These are phyloP conservation scores for Drosophila nikananu DNA, from an alignment of 1,140 invertebrate genomes.

Conservation along the genomic window DNA sequence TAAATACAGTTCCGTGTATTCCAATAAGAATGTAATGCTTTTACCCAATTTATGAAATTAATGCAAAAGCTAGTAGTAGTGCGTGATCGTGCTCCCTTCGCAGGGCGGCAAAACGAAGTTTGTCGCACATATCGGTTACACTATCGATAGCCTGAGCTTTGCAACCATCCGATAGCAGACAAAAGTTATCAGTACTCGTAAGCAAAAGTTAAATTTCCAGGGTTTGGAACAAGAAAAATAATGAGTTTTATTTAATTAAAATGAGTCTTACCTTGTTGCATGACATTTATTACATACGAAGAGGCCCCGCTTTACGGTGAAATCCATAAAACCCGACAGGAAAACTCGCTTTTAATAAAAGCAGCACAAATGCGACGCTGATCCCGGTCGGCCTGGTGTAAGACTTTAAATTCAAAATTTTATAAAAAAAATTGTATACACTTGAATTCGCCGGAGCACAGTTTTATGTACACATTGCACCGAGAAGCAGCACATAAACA, in stretches of 20 bases:
- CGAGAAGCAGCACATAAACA: neutral
- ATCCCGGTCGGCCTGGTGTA: neutral
- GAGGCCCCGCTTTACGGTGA: neutral
- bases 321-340: neutral
- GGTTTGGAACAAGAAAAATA: neutral
- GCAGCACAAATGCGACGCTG: neutral
- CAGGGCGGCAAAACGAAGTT: neutral
- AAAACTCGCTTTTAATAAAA: constrained; percentile 3
- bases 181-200: neutral
- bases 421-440: constrained; percentile 7
- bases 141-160: constrained; percentile 5
- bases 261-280: too few relatives aligned
- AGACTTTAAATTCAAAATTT: constrained; percentile 1
- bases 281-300: neutral
- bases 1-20: too few relatives aligned
- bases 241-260: neutral
- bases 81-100: neutral
- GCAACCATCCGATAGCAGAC: neutral
- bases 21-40: too few relatives aligned
- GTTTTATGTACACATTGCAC: constrained; percentile 1
- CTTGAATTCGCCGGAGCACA: neutral
- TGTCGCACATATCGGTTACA: neutral
- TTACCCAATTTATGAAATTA: neutral
- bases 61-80: neutral
- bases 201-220: neutral